Percentiles rank a stretch among this genome's conserved stretches.
These are phyloP conservation scores for Drosophila eohydei DNA, from an alignment of 2,888 invertebrate species.

Conservation along the genomic window DNA sequence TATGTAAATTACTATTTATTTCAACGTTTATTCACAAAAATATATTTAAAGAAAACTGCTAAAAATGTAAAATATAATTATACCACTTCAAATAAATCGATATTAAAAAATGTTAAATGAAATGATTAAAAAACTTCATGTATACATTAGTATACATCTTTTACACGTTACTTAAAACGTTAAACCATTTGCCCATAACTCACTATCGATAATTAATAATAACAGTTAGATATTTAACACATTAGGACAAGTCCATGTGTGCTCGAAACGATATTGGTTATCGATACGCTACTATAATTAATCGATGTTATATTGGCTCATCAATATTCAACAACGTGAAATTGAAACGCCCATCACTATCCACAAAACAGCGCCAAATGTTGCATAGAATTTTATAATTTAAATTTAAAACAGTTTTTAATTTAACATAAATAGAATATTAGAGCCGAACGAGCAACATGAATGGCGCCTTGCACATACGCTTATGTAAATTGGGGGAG, in stretches of 20 bases:
- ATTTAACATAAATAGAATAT: not conserved
- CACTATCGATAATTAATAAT: too few species aligned
- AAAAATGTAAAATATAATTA: too few species aligned
- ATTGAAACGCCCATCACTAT: conserved; percentile 13
- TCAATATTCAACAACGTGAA: conserved; percentile 6
- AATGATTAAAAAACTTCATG: too few species aligned
- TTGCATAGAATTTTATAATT: conserved; percentile 21
- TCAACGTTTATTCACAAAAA: not conserved
- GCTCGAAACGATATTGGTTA: not conserved
- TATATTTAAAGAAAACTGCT: not conserved
- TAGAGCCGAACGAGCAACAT: conserved; percentile 13
- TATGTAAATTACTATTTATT: not conserved
- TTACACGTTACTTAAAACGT: too few species aligned
- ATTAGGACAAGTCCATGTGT: too few species aligned
- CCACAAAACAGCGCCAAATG: conserved; percentile 51
- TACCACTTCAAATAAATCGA: too few species aligned
- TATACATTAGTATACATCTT: too few species aligned
- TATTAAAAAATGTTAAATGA: too few species aligned
- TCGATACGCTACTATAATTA: too few species aligned
- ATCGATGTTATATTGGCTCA: conserved; percentile 7
- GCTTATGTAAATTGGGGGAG: conserved; percentile 72
- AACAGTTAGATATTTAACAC: too few species aligned
- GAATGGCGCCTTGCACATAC: conserved; percentile 55
- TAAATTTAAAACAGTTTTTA: conserved; percentile 15
- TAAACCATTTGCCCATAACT: too few species aligned